Conservation (phyloP, 2,113 vertebrate genomes). For the Amphilophus citrinellus region DNA sequence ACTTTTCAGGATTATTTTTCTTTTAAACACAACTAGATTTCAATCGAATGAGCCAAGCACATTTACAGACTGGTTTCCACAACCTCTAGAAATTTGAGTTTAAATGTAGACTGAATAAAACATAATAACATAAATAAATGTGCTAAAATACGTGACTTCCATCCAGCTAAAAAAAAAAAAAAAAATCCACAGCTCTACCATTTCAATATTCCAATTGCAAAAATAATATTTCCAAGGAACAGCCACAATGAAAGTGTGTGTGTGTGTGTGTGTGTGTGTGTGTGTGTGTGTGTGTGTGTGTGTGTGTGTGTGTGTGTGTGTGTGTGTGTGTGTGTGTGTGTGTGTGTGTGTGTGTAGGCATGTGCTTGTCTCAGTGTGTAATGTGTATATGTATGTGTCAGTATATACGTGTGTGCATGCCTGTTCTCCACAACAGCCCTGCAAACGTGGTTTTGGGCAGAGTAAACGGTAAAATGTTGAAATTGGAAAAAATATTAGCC, state of each 20-base stretch:
- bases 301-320: constrained; percentile 20
- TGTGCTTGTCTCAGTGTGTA: constrained; percentile 11
- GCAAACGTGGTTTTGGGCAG: constrained; percentile 58
- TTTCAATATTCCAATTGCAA: constrained; percentile 52
- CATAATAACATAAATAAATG: constrained; percentile 72
- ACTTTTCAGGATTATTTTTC: constrained; percentile 35
- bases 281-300: constrained; percentile 1
- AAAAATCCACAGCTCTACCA: constrained; percentile 62
- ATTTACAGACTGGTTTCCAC: constrained; percentile 25
- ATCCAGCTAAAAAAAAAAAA: constrained; percentile 26
- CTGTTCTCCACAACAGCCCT: constrained; percentile 55
- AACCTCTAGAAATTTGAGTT: constrained; percentile 41
- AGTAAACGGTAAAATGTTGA: constrained; percentile 75
- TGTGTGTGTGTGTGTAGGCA: constrained; percentile 7
- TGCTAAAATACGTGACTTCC: constrained; percentile 56
- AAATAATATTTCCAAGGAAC: constrained; percentile 56
- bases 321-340: constrained; percentile 7
- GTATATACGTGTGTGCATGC: constrained; percentile 37
- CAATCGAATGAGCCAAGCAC: constrained; percentile 9
- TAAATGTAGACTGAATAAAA: constrained; percentile 44
- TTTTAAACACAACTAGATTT: constrained; percentile 18
- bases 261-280: too few species aligned
- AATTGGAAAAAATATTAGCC: constrained; percentile 81
- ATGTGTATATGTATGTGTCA: constrained; percentile 30
- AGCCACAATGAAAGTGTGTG: background rate